Evolutionary conservation across 2,888 invertebrate species (phyloP).

Genomic region (Pantelozetes paolii): DNA sequence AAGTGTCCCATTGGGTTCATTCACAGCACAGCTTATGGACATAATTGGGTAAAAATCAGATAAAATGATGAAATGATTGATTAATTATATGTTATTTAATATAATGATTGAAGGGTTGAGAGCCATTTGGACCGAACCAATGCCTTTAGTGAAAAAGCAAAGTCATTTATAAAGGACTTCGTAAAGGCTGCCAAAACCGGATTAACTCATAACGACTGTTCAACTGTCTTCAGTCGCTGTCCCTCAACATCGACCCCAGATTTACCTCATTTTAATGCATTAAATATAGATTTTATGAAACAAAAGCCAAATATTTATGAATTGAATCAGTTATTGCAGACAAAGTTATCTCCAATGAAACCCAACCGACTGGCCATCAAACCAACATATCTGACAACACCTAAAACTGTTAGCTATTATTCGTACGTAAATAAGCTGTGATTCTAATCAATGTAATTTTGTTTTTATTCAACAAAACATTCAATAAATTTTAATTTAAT

Average conservation of each 20-base stretch:
- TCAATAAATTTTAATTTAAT: not conserved
- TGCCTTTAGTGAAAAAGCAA: slow-evolving; percentile 36
- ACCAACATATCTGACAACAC: not conserved
- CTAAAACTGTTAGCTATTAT: slow-evolving; percentile 14
- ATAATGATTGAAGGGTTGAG: slow-evolving; percentile 34
- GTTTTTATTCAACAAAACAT: not conserved
- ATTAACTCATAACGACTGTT: slow-evolving; percentile 44
- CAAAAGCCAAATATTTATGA: slow-evolving; percentile 18
- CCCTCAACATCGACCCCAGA: not conserved
- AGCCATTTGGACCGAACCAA: slow-evolving; percentile 38
- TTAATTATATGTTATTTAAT: not conserved
- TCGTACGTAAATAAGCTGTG: slow-evolving; percentile 22
- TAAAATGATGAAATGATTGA: not conserved
- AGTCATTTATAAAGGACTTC: slow-evolving; percentile 43
- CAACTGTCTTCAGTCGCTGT: slow-evolving; percentile 21
- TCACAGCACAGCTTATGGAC: slow-evolving; percentile 36
- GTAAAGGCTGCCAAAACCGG: slow-evolving; percentile 45
- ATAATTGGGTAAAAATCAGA: slow-evolving; percentile 29
- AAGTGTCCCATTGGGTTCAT: slow-evolving; percentile 35
- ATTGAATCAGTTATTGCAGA: slow-evolving; percentile 21
- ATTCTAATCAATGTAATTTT: not conserved
- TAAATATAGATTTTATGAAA: slow-evolving; percentile 2
- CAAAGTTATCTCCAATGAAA: slow-evolving; percentile 1
- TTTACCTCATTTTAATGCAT: slow-evolving; percentile 3
- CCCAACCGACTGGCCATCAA: slow-evolving; percentile 2